A percentile compares a stretch with the other conserved stretches of the same genome.
Evolutionary conservation across 2,888 invertebrate genomes (phyloP).

Genomic region (Steromphala cineraria): DNA sequence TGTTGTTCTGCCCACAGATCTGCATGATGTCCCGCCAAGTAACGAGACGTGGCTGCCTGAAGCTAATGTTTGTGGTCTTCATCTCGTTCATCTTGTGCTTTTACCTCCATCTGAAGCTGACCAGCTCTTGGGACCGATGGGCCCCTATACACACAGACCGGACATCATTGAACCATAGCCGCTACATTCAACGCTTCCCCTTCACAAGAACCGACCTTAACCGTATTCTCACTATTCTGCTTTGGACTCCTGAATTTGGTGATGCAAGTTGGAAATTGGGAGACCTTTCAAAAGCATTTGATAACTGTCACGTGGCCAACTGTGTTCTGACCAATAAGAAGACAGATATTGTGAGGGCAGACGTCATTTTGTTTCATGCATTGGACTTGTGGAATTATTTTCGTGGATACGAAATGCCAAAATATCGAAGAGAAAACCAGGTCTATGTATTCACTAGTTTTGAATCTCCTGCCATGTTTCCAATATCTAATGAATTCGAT

Average conservation of each 20-base stretch:
- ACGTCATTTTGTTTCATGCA: constrained; percentile 14
- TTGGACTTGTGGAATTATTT: background rate
- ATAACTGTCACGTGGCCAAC: background rate
- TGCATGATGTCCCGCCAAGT: too few species aligned
- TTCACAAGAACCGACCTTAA: background rate
- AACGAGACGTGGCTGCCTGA: too few species aligned
- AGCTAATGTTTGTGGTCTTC: background rate
- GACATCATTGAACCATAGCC: background rate
- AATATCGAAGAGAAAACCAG: background rate
- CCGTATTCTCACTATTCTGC: background rate
- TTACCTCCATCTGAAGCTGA: background rate
- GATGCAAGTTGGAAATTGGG: background rate
- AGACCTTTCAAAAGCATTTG: background rate
- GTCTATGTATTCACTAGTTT: background rate
- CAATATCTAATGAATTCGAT: background rate
- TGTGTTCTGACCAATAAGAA: constrained; percentile 1
- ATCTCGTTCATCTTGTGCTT: background rate
- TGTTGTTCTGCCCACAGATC: too few species aligned
- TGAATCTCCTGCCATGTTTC: background rate
- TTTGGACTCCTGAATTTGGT: constrained; percentile 13
- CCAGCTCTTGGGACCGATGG: background rate
- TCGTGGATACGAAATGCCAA: background rate
- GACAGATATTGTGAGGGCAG: background rate
- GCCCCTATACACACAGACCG: background rate
- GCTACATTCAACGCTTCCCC: background rate